phyloP scores from a whole-genome alignment of 1,140 invertebrate genomes.

The Platorchestia sp. region DNA sequence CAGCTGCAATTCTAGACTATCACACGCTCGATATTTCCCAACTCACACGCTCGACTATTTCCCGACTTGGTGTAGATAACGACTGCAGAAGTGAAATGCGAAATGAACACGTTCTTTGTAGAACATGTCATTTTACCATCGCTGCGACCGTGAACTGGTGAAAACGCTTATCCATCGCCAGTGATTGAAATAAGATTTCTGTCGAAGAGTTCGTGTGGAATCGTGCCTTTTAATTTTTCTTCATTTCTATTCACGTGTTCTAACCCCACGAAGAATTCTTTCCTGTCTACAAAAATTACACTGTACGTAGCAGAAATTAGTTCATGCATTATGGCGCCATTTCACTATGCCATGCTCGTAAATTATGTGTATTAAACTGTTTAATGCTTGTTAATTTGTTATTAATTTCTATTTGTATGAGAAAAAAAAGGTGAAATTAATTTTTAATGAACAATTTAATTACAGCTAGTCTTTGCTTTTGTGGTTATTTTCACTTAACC shows the following conservation, averaged over 20 bases:
- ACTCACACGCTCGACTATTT: no score
- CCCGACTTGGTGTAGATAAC: no score
- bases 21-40: no score
- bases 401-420: background rate
- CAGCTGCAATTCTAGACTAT: no score
- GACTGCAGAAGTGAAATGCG: no score
- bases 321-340: background rate
- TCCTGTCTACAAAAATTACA: no score
- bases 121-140: background rate
- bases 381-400: background rate
- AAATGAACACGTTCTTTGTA: no score
- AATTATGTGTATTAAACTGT: background rate
- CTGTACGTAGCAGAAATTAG: background rate
- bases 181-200: background rate
- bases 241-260: background rate
- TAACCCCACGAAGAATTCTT: no score
- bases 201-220: background rate
- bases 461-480: background rate
- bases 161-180: background rate
- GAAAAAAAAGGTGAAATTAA: background rate
- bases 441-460: background rate
- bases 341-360: background rate
- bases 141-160: background rate
- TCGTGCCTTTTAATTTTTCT: background rate
- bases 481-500: background rate